Conservation (phyloP, 2,113 vertebrate genomes). For the Protobothrops mucrosquamatus region DNA sequence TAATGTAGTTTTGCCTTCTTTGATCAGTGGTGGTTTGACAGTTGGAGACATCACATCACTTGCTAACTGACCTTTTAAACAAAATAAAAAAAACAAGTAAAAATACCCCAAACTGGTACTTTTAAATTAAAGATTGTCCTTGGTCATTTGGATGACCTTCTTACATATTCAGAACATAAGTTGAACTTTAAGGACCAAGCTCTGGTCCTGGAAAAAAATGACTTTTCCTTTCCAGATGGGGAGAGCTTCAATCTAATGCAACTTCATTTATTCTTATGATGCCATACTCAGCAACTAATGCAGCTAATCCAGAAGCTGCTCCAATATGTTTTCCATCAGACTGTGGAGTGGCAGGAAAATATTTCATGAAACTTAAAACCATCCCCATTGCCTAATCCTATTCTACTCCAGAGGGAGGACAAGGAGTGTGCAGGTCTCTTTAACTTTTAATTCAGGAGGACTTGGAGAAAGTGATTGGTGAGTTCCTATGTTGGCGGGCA, state of each 20-base stretch:
- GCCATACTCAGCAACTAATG: background rate
- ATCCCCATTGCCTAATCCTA: background rate
- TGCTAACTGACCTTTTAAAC: background rate
- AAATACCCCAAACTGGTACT: background rate
- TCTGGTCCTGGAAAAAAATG: background rate
- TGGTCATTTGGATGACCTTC: background rate
- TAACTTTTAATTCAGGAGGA: background rate
- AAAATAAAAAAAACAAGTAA: background rate
- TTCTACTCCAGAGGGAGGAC: background rate
- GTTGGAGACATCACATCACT: background rate
- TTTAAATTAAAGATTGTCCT: background rate
- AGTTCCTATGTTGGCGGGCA: background rate
- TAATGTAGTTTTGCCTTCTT: background rate
- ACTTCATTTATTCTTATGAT: background rate
- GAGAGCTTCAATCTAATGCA: background rate
- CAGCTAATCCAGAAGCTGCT: background rate
- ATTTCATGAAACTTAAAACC: background rate
- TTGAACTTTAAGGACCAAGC: background rate
- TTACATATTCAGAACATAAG: background rate
- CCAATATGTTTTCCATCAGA: background rate
- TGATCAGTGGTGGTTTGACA: background rate
- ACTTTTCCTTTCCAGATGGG: background rate
- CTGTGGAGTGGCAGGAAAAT: background rate
- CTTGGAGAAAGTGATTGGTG: background rate
- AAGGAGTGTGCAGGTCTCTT: background rate